Evolutionary conservation across 2,888 invertebrate species (phyloP).

Genomic region (Perizoma affinitatum): DNA sequence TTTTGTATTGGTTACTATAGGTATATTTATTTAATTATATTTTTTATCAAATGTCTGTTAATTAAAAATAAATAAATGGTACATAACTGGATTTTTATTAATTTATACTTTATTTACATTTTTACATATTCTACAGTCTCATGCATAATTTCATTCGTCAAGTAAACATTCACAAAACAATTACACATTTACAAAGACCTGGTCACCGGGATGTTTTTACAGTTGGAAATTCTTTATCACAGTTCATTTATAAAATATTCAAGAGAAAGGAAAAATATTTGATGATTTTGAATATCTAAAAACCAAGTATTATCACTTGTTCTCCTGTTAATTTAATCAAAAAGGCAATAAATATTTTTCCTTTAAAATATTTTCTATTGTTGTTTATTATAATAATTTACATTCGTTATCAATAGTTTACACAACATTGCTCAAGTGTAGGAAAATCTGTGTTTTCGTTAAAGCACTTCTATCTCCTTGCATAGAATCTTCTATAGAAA

Average conservation of each 20-base stretch:
- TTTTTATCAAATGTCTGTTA: no score
- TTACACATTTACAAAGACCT: constrained; percentile 13
- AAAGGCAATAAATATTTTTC: background rate
- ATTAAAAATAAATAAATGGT: constrained; percentile 1
- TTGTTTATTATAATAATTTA: background rate
- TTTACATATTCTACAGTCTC: constrained; percentile 24
- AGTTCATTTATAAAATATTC: constrained; percentile 8
- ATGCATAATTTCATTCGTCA: constrained; percentile 15
- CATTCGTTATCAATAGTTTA: constrained; percentile 1
- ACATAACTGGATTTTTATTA: constrained; percentile 10
- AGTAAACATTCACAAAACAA: constrained; percentile 23
- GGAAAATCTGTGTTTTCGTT: constrained; percentile 22
- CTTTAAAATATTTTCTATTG: background rate
- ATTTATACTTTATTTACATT: constrained; percentile 27
- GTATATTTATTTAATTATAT: no score
- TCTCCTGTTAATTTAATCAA: background rate
- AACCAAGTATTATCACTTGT: no score
- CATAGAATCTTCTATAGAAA: constrained; percentile 53
- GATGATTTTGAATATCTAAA: background rate
- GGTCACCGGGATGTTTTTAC: constrained; percentile 17
- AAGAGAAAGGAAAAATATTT: background rate
- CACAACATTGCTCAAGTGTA: background rate
- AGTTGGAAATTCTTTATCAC: constrained; percentile 21
- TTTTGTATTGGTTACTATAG: no score
- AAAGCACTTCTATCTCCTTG: constrained; percentile 47